A percentile compares a stretch with the other conserved stretches of the same genome.
phyloP scores from a whole-genome alignment of 2,888 invertebrate genomes.

The Ypsolopha scabrella region DNA sequence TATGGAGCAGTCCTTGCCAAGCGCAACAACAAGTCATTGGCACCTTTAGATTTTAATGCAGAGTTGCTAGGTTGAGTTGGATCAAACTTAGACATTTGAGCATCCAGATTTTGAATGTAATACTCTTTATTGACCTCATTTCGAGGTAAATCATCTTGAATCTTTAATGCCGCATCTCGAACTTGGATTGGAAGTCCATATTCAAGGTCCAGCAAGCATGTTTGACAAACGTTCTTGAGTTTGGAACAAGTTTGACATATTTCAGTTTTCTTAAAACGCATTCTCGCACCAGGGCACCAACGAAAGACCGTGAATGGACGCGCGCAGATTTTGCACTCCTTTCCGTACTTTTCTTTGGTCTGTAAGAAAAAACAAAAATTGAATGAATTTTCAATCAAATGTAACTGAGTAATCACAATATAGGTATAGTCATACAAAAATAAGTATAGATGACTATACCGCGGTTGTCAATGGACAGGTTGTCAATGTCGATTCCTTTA shows the following conservation, averaged over 20 bases:
- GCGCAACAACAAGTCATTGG: conserved; percentile 86
- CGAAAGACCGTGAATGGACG: conserved; percentile 96
- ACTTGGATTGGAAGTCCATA: conserved; percentile 92
- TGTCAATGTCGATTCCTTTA: too few species aligned
- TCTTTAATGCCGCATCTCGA: conserved; percentile 89
- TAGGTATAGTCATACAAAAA: neutral
- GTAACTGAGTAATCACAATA: neutral
- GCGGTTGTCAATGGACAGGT: neutral
- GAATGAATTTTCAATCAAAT: neutral
- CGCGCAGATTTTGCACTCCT: conserved; percentile 95
- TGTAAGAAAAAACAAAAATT: conserved; percentile 43
- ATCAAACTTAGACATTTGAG: conserved; percentile 71
- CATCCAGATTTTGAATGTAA: conserved; percentile 92
- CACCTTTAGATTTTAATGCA: conserved; percentile 79
- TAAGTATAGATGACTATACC: neutral
- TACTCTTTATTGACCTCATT: conserved; percentile 96
- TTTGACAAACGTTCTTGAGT: conserved; percentile 96
- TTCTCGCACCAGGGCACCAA: conserved; percentile 95
- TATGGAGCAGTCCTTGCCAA: conserved; percentile 94
- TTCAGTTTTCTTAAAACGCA: conserved; percentile 97
- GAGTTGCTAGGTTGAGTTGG: conserved; percentile 69
- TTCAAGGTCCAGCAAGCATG: conserved; percentile 93
- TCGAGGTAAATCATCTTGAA: conserved; percentile 91
- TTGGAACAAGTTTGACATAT: conserved; percentile 96
- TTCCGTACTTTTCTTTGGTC: conserved; percentile 96